These are phyloP conservation scores for Hanleya hanleyi DNA, from an alignment of 2,888 invertebrate genomes.

Conservation along the genomic window DNA sequence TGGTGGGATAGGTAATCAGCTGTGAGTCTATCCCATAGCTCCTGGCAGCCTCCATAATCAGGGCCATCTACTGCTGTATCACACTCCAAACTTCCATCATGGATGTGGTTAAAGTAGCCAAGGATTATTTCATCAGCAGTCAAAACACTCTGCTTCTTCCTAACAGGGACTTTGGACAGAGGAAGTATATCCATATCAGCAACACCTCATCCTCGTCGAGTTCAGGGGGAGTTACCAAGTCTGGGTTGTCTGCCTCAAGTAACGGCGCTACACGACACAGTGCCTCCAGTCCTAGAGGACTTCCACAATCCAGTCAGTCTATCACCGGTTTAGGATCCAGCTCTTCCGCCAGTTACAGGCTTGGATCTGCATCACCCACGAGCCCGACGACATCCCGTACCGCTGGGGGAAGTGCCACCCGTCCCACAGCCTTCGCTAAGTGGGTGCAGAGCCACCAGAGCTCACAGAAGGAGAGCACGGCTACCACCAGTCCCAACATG, in stretches of 20 bases:
- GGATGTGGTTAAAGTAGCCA: slow-evolving; percentile 27
- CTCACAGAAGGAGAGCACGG: not conserved
- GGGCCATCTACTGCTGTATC: too few species aligned
- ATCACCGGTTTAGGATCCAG: not conserved
- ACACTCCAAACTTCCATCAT: too few species aligned
- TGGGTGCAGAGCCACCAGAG: slow-evolving; percentile 5
- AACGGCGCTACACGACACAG: not conserved
- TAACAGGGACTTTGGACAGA: slow-evolving; percentile 58
- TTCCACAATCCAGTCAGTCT: not conserved
- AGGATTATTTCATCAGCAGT: slow-evolving; percentile 58
- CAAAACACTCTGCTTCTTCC: slow-evolving; percentile 59
- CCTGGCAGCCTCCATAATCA: too few species aligned
- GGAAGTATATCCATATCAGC: slow-evolving; percentile 61
- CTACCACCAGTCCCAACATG: not conserved
- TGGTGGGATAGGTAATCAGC: too few species aligned
- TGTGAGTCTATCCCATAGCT: too few species aligned
- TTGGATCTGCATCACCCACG: too few species aligned
- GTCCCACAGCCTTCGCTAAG: not conserved
- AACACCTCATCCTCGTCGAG: not conserved
- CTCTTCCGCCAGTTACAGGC: too few species aligned
- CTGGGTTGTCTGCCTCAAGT: not conserved
- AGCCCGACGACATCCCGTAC: not conserved
- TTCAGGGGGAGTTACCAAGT: not conserved
- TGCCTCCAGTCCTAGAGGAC: too few species aligned
- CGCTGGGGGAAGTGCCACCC: not conserved